Conservation (phyloP, 2,797 vertebrate genomes). For the Myotis pilosus region DNA sequence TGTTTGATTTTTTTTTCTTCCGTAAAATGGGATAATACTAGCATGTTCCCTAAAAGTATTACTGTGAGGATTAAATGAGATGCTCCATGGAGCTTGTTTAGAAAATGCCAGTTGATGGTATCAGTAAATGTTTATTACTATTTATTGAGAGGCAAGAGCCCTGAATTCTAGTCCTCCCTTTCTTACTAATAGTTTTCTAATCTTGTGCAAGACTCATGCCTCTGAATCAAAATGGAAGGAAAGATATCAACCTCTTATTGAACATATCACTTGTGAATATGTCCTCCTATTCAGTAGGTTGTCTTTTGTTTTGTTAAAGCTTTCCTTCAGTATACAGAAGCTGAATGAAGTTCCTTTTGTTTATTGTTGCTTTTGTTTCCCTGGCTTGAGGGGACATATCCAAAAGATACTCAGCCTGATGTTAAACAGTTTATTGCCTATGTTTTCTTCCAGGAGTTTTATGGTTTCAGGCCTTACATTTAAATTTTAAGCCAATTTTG, state of each 20-base stretch:
- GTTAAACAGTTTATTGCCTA: neutral
- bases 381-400: neutral
- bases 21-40: constrained; percentile 1
- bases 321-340: neutral
- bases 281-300: neutral
- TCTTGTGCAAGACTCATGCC: neutral
- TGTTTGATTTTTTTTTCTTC: neutral
- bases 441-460: neutral
- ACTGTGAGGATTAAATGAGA: neutral
- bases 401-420: neutral
- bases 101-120: neutral
- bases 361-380: neutral
- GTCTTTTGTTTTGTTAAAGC: neutral
- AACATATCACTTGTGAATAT: neutral
- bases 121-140: neutral
- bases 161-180: neutral
- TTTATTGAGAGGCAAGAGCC: neutral
- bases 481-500: neutral
- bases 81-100: neutral
- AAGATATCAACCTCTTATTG: neutral
- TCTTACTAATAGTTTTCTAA: neutral
- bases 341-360: neutral
- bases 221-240: neutral
- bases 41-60: neutral
- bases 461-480: neutral